phyloP scores from a whole-genome alignment of 1,140 invertebrate genomes.

The Coenobita brevimanus region DNA sequence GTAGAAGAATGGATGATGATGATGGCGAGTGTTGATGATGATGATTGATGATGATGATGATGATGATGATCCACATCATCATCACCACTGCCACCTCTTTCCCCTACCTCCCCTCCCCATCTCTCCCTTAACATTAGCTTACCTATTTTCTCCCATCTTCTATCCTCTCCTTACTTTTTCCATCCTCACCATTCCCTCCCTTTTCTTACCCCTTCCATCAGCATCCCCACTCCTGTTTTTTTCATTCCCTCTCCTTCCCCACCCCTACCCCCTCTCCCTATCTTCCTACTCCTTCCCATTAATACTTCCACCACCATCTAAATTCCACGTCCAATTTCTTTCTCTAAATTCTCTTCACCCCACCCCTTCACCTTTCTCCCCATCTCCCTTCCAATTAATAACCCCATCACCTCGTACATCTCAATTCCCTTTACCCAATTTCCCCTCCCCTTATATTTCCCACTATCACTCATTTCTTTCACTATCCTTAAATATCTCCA shows the following conservation, averaged over 20 bases:
- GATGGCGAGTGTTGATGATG: no score
- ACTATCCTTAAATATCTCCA: no score
- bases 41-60: no score
- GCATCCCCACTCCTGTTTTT: not conserved
- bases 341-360: not conserved
- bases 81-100: no score
- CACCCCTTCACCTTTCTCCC: not conserved
- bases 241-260: not conserved
- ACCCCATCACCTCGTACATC: not conserved
- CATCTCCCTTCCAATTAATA: not conserved
- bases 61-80: no score
- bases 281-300: not conserved
- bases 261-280: not conserved
- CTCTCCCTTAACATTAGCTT: not conserved
- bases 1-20: no score
- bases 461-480: no score
- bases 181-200: not conserved
- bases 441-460: no score
- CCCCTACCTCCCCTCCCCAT: not conserved
- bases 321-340: not conserved
- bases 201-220: not conserved
- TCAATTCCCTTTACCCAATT: not conserved
- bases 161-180: not conserved
- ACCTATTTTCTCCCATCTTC: not conserved
- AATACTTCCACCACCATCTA: not conserved